Percentiles rank a stretch among this genome's conserved stretches.
Evolutionary conservation across 2,888 invertebrate genomes (phyloP).

Genomic region (Eupithecia insigniata): DNA sequence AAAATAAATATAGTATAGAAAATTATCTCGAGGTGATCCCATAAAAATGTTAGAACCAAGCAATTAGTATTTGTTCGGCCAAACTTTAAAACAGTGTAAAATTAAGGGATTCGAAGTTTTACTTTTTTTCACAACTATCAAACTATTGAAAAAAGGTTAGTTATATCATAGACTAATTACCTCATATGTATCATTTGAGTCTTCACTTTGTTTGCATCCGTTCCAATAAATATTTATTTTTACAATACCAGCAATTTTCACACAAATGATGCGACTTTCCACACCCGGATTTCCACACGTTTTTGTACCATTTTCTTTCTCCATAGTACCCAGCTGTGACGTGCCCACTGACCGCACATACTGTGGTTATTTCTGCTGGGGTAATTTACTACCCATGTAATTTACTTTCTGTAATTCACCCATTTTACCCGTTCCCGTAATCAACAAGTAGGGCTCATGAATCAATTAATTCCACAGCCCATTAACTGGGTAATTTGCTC

Average conservation of each 20-base stretch:
- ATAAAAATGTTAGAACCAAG: no score
- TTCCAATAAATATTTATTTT: not conserved
- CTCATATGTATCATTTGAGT: no score
- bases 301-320: slow-evolving; percentile 35
- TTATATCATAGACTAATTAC: no score
- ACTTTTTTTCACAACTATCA: no score
- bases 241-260: not conserved
- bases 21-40: no score
- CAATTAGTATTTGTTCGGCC: no score
- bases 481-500: slow-evolving; percentile 27
- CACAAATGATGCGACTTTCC: slow-evolving; percentile 20
- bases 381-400: slow-evolving; percentile 26
- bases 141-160: no score
- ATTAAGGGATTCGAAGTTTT: no score
- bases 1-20: no score
- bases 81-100: no score
- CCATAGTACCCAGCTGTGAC: slow-evolving; percentile 32
- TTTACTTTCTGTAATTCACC: slow-evolving; percentile 19
- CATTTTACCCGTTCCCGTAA: slow-evolving; percentile 26
- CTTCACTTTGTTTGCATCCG: not conserved
- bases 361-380: slow-evolving; percentile 24
- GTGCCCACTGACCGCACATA: slow-evolving; percentile 40
- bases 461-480: slow-evolving; percentile 31
- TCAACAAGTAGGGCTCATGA: slow-evolving; percentile 39
- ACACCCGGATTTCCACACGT: slow-evolving; percentile 21